A percentile compares a stretch with the other conserved stretches of the same genome.
These are phyloP conservation scores for Cavia aperea DNA, from an alignment of 2,113 vertebrate genomes.

Conservation along the genomic window DNA sequence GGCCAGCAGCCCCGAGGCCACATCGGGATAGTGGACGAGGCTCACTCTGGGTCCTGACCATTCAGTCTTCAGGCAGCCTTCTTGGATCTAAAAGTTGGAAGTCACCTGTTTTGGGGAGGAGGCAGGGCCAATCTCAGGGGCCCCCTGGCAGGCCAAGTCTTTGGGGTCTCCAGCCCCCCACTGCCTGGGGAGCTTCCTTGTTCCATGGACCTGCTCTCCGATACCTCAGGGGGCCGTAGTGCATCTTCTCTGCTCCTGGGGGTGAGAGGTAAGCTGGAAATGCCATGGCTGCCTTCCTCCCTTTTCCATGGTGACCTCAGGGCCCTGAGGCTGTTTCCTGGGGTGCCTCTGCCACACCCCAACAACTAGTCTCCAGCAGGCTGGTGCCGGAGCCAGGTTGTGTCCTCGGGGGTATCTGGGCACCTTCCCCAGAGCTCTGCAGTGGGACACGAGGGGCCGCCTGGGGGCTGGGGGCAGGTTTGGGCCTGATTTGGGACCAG, in stretches of 20 bases:
- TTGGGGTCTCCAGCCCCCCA: background rate
- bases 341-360: too few species aligned
- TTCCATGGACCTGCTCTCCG: background rate
- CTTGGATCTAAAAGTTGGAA: background rate
- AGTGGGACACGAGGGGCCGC: background rate
- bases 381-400: background rate
- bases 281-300: background rate
- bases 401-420: too few species aligned
- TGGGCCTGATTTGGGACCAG: background rate
- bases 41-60: background rate
- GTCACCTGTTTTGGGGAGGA: too few species aligned
- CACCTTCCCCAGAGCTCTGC: background rate
- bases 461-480: fast-evolving
- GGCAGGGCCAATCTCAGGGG: background rate
- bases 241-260: background rate
- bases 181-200: background rate
- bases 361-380: background rate
- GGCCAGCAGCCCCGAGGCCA: background rate
- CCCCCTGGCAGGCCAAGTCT: too few species aligned
- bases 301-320: background rate
- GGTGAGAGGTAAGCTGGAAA: background rate
- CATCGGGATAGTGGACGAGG: too few species aligned
- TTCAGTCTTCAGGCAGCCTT: background rate
- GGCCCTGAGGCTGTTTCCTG: background rate
- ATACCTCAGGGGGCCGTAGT: background rate